phyloP scores from a whole-genome alignment of 2,888 invertebrate genomes.

The Oscheius sp. region DNA sequence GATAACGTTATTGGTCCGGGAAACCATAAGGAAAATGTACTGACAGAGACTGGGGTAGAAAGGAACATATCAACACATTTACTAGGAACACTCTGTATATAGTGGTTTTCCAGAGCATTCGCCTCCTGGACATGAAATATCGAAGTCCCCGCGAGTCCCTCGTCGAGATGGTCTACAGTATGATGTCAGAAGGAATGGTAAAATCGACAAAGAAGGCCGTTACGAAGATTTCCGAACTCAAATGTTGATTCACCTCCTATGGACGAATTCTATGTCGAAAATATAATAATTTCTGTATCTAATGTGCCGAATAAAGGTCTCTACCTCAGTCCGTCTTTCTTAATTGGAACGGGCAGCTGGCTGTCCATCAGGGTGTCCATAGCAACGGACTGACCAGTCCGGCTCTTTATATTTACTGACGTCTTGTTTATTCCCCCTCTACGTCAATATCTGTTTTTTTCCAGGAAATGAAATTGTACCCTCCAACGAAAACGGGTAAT shows the following conservation, averaged over 20 bases:
- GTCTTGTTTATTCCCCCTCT: background rate
- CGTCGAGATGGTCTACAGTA: constrained; percentile 76
- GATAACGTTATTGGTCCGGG: too few relatives aligned
- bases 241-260: background rate
- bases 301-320: background rate
- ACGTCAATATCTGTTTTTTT: background rate
- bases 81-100: background rate
- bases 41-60: background rate
- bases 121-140: constrained; percentile 75
- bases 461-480: constrained; percentile 21
- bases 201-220: constrained; percentile 72
- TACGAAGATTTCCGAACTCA: constrained; percentile 6
- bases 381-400: constrained; percentile 20
- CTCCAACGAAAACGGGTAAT: constrained; percentile 22
- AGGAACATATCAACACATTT: background rate
- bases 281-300: background rate
- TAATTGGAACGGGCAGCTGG: constrained; percentile 14
- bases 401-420: constrained; percentile 1
- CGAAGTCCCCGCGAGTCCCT: constrained; percentile 74
- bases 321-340: background rate
- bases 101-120: constrained; percentile 73
- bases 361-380: background rate
- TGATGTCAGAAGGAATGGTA: constrained; percentile 75
- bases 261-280: background rate
- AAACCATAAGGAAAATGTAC: background rate